phyloP scores from a whole-genome alignment of 2,113 vertebrate species.

The Tragelaphus buxtoni region DNA sequence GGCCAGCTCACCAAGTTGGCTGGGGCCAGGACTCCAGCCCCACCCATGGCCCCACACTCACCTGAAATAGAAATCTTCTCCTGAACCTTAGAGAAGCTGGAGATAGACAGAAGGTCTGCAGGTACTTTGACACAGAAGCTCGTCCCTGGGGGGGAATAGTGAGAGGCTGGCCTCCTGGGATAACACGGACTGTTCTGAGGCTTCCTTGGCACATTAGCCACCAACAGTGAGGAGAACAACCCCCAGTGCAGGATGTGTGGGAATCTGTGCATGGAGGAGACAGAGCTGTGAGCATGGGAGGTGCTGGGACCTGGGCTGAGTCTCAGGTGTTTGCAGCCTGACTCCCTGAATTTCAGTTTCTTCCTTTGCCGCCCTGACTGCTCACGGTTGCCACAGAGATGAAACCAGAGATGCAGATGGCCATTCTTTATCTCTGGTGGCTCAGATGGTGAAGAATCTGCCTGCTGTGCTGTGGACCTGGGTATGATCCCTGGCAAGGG shows the following conservation, averaged over 20 bases:
- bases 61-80: neutral
- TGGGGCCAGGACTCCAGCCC: neutral
- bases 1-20: neutral
- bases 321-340: neutral
- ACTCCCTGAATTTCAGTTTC: neutral
- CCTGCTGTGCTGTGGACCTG: neutral
- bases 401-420: too few relatives aligned
- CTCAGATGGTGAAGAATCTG: neutral
- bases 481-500: neutral
- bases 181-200: too few relatives aligned
- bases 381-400: too few relatives aligned
- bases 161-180: neutral
- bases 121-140: neutral
- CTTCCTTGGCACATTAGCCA: neutral
- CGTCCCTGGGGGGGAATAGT: rapidly evolving
- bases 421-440: neutral
- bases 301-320: too few relatives aligned
- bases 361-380: rapidly evolving
- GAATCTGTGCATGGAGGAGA: rapidly evolving
- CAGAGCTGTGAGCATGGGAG: rapidly evolving
- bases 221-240: neutral
- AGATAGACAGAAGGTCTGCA: neutral
- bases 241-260: rapidly evolving
- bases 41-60: neutral
- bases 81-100: neutral